Conservation (phyloP, 2,888 invertebrate genomes). For the Flabesymbios commensalis region DNA sequence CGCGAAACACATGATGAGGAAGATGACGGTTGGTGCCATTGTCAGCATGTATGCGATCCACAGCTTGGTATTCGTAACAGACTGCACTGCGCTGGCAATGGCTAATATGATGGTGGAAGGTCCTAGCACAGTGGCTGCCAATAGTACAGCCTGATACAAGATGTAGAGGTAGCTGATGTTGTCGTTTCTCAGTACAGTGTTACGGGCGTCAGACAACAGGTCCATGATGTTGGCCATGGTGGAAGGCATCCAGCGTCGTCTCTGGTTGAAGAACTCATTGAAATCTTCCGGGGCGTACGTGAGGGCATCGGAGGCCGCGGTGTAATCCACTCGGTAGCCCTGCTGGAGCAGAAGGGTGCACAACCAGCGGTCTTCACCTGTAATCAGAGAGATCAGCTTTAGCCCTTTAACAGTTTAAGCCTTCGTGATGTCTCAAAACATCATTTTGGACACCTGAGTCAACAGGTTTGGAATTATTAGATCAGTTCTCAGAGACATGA, state of each 20-base stretch:
- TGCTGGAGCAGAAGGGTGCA: slow-evolving; percentile 93
- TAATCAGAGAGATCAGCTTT: background rate
- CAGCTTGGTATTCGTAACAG: slow-evolving; percentile 11
- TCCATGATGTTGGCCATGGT: slow-evolving; percentile 99
- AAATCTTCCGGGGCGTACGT: slow-evolving; percentile 87
- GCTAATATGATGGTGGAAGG: slow-evolving; percentile 37
- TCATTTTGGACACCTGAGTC: too few relatives aligned
- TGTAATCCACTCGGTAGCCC: slow-evolving; percentile 94
- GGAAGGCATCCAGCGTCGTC: slow-evolving; percentile 97
- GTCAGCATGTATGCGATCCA: slow-evolving; percentile 18
- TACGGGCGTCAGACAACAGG: slow-evolving; percentile 62
- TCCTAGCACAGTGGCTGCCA: slow-evolving; percentile 39
- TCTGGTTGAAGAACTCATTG: slow-evolving; percentile 84
- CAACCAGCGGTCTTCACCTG: slow-evolving; percentile 96
- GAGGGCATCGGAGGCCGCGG: slow-evolving; percentile 98
- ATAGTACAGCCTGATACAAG: slow-evolving; percentile 40
- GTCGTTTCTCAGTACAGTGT: slow-evolving; percentile 40
- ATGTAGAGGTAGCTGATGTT: slow-evolving; percentile 46
- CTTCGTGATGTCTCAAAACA: too few relatives aligned
- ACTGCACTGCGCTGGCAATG: slow-evolving; percentile 32
- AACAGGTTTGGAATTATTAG: background rate
- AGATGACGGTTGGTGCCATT: slow-evolving; percentile 39
- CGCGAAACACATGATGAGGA: slow-evolving; percentile 41
- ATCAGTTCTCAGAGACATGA: too few relatives aligned
- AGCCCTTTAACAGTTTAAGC: too few relatives aligned